These are phyloP conservation scores for Percopsis omiscomaycus DNA, from an alignment of 2,797 vertebrate genomes.

Conservation along the genomic window DNA sequence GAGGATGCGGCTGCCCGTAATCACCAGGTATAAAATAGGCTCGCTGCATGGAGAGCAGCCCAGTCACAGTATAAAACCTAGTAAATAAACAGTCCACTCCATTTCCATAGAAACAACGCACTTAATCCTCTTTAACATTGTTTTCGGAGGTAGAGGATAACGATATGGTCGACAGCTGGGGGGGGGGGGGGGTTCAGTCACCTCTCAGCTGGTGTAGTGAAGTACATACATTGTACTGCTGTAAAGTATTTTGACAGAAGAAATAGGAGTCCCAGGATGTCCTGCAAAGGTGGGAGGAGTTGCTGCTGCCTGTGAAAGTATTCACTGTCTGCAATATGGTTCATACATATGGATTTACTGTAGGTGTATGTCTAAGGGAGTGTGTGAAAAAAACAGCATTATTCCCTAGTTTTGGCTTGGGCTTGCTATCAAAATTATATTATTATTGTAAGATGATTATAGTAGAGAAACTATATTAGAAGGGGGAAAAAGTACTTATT, in stretches of 20 bases:
- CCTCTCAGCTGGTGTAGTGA: slow-evolving; percentile 41
- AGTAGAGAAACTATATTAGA: slow-evolving; percentile 56
- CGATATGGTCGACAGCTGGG: slow-evolving; percentile 35
- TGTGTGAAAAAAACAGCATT: slow-evolving; percentile 32
- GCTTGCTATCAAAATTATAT: slow-evolving; percentile 56
- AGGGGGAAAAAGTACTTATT: slow-evolving; percentile 40
- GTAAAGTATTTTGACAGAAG: slow-evolving; percentile 52
- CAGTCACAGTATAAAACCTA: slow-evolving; percentile 53
- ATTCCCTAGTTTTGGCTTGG: slow-evolving; percentile 35
- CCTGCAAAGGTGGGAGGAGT: slow-evolving; percentile 27
- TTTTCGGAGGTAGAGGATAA: slow-evolving; percentile 45
- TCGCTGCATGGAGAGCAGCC: slow-evolving; percentile 42
- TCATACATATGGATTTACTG: no score
- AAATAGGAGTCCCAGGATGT: slow-evolving; percentile 56
- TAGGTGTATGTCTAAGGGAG: not conserved
- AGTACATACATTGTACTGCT: slow-evolving; percentile 56
- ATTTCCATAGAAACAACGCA: slow-evolving; percentile 37
- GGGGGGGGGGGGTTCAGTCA: slow-evolving; percentile 43
- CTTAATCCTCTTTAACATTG: slow-evolving; percentile 55
- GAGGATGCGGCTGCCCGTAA: slow-evolving; percentile 13
- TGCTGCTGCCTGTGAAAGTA: not conserved
- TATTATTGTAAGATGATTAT: slow-evolving; percentile 66
- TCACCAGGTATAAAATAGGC: slow-evolving; percentile 32
- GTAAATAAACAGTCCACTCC: slow-evolving; percentile 41
- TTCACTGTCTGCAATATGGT: not conserved